Percentiles rank a stretch among this genome's conserved stretches.
Evolutionary conservation across 2,888 invertebrate genomes (phyloP).

Genomic region (Aleiodes leptofemur): DNA sequence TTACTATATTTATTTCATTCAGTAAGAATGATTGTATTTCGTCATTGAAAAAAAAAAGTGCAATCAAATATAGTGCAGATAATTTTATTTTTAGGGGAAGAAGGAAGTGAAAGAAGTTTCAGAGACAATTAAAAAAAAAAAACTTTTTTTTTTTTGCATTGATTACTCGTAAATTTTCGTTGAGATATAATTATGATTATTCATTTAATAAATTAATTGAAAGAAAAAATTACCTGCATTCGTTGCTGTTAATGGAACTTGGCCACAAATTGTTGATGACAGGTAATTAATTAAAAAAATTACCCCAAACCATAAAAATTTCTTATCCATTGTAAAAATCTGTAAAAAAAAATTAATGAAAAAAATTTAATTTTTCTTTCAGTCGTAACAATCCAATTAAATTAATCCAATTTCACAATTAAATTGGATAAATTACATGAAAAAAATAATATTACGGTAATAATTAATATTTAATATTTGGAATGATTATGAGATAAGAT

Average conservation of each 20-base stretch:
- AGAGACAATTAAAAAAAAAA: no score
- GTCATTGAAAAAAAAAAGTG: no score
- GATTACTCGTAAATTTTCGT: conserved; percentile 1
- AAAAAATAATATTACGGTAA: background rate
- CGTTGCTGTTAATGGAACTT: conserved; percentile 1
- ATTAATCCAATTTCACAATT: conserved; percentile 9
- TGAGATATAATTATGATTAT: background rate
- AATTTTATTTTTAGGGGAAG: no score
- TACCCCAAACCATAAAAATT: conserved; percentile 5
- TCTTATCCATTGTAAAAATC: conserved; percentile 4
- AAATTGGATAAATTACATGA: background rate
- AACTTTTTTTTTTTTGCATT: background rate
- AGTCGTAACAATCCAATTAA: background rate
- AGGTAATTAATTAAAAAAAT: conserved; percentile 18
- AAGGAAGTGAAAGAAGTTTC: no score
- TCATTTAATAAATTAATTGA: background rate
- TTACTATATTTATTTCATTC: no score
- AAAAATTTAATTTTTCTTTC: background rate
- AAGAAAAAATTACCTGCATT: conserved; percentile 16
- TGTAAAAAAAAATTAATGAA: background rate
- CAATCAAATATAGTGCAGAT: no score
- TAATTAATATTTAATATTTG: background rate
- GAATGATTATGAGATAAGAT: background rate
- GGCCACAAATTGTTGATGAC: background rate
- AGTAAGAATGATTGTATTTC: no score